Evolutionary conservation across 92 coral and sea anemone genomes (phyloP).

Genomic region (Parazoanthus darwini): DNA sequence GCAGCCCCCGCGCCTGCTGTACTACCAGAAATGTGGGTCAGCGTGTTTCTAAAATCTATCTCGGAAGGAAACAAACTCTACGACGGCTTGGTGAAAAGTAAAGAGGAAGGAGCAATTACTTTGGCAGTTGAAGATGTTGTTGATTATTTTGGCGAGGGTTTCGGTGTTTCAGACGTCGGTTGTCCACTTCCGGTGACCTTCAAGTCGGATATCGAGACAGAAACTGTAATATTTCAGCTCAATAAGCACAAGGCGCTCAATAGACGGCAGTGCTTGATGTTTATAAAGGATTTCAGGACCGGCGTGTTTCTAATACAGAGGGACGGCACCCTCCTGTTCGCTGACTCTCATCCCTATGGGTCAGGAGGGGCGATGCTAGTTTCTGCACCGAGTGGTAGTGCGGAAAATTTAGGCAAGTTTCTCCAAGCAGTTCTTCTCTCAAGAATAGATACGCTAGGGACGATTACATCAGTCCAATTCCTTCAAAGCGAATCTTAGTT

Average conservation of each 20-base stretch:
- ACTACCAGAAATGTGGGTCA: constrained; percentile 47
- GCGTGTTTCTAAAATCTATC: constrained; percentile 42
- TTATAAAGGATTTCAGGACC: constrained; percentile 54
- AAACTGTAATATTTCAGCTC: constrained; percentile 48
- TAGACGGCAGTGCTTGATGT: constrained; percentile 43
- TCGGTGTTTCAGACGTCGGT: constrained; percentile 33
- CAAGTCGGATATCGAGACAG: constrained; percentile 54
- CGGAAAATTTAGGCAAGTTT: constrained; percentile 23
- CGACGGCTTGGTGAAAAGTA: constrained; percentile 43
- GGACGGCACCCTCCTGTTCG: constrained; percentile 57
- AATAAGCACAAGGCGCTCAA: constrained; percentile 28
- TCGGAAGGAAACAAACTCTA: constrained; percentile 54
- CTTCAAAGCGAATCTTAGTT: not conserved
- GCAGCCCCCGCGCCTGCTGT: constrained; percentile 16
- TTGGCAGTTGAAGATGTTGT: constrained; percentile 58
- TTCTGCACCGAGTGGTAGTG: constrained; percentile 29
- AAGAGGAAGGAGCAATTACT: constrained; percentile 42
- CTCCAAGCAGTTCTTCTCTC: constrained; percentile 40
- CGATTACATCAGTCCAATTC: constrained; percentile 29
- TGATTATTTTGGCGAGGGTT: constrained; percentile 43
- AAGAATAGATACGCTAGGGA: constrained; percentile 33
- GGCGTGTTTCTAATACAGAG: constrained; percentile 55
- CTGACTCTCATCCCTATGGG: constrained; percentile 59
- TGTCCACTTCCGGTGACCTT: constrained; percentile 56
- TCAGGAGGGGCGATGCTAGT: constrained; percentile 60